Evolutionary conservation across 2,888 invertebrate genomes (phyloP).

Genomic region (Conomelus anceps): DNA sequence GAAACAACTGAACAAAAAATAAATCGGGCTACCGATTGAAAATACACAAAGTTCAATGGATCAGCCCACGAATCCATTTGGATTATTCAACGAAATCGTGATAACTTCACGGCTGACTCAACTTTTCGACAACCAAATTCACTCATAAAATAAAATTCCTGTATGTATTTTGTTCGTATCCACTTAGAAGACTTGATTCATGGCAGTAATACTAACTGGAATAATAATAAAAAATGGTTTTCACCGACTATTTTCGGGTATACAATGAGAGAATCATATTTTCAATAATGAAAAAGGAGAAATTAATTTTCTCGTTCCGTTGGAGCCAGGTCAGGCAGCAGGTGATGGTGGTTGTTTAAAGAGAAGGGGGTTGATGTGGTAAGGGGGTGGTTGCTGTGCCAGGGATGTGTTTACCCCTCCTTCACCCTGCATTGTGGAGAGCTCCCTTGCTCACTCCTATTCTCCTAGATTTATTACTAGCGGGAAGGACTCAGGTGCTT

Average conservation of each 20-base stretch:
- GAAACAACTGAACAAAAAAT: not conserved
- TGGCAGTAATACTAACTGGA: not conserved
- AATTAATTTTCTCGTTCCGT: not conserved
- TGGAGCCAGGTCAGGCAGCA: not conserved
- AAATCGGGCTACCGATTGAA: not conserved
- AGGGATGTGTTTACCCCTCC: not conserved
- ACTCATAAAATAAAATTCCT: too few species aligned
- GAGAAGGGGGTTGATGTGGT: not conserved
- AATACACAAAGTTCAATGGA: not conserved
- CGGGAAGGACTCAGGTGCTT: constrained; percentile 7
- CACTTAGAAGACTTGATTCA: not conserved
- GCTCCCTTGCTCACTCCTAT: not conserved
- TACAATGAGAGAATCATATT: not conserved
- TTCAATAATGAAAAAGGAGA: not conserved
- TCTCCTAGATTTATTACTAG: constrained; percentile 7
- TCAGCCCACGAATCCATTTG: not conserved
- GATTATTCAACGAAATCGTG: not conserved
- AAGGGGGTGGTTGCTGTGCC: not conserved
- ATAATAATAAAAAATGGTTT: not conserved
- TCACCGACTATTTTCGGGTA: not conserved
- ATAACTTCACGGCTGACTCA: not conserved
- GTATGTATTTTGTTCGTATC: not conserved
- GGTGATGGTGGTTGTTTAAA: not conserved
- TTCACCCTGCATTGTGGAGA: not conserved
- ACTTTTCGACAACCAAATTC: not conserved